Conservation (phyloP, 2,888 invertebrate genomes). For the Colletes collaris region DNA sequence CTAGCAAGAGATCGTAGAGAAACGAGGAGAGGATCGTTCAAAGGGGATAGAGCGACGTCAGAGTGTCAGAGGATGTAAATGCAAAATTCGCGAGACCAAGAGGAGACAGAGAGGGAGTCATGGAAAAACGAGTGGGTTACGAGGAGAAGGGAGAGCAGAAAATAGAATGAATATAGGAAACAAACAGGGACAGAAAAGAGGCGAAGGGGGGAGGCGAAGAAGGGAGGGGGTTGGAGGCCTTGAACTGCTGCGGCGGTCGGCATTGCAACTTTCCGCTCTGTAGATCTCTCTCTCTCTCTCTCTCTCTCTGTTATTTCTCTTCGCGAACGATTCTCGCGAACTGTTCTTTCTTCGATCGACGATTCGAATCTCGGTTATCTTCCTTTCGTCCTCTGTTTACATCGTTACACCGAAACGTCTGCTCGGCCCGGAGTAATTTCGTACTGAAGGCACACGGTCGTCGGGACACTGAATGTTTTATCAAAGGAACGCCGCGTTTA, state of each 20-base stretch:
- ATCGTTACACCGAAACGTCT: constrained; percentile 18
- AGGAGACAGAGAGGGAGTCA: background rate
- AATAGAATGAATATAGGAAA: constrained; percentile 50
- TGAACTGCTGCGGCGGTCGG: constrained; percentile 74
- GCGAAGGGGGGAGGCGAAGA: background rate
- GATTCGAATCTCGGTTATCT: constrained; percentile 1
- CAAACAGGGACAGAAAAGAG: constrained; percentile 17
- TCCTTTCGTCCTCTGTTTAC: constrained; percentile 21
- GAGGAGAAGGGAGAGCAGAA: constrained; percentile 26
- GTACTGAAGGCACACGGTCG: too few relatives aligned
- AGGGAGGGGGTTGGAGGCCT: constrained; percentile 64
- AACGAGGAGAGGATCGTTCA: background rate
- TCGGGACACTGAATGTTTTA: too few relatives aligned
- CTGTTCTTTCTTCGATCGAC: constrained; percentile 29
- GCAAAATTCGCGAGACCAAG: constrained; percentile 12
- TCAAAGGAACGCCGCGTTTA: too few relatives aligned
- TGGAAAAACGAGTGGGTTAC: constrained; percentile 11
- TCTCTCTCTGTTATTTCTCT: constrained; percentile 5
- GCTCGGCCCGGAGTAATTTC: background rate
- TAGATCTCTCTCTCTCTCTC: constrained; percentile 24
- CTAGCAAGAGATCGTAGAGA: background rate
- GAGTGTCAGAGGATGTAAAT: background rate
- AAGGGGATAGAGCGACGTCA: background rate
- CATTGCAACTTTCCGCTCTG: constrained; percentile 70
- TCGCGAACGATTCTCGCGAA: background rate